Evolutionary conservation across 2,797 vertebrate genomes (phyloP), one percentile per base, ranked within the genome.

Genomic region (Eulemur rubriventer): DNA sequence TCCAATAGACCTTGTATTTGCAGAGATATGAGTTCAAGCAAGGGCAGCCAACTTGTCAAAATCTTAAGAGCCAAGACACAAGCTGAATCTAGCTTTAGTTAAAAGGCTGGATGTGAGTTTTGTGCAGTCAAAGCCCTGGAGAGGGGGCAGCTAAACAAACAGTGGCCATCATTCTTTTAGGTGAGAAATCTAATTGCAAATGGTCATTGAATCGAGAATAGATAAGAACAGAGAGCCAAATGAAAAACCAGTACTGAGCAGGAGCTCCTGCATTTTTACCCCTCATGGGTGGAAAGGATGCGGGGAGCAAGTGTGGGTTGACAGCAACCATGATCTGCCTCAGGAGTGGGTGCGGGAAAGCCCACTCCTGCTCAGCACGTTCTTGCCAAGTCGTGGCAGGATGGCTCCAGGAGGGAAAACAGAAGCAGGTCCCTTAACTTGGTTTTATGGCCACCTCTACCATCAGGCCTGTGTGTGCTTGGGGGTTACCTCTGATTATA

Each of bases 1-100:
- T 96, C 96, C 93, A 91, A 0, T 46, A 97, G 97, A 63, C 61
- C 93, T 67, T 95, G 85, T 82, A 85, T 96, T 96, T 97, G 87
- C 76, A 90, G 92, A 97, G 91, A 95, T 59, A 90, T 0, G 78
- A 87, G 75, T 75, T 96, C 95, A 94, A 94, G 89, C 70, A 73
- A 97, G 95, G 87, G 92, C 89, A 96, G 92, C 46, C 89, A 93
- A 63, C 94, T 91, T 98, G 97, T 97, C 92, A 97, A 95, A 98
- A 96, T 84, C 73, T 73, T 94, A n/a, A 48, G 65, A 92, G 87
- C 43, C n/a, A 69, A 92, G 86, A 61, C 92, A 65, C 93, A 70
- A 26, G 30, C 81, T 93, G 97, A 76, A 61, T 92, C 63, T 35
- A 81, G 91, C 38, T 85, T 79, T 46, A 90, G 92, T 82, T 83